These are phyloP conservation scores for Thereva nobilitata DNA, from an alignment of 2,888 invertebrate genomes.

Conservation along the genomic window DNA sequence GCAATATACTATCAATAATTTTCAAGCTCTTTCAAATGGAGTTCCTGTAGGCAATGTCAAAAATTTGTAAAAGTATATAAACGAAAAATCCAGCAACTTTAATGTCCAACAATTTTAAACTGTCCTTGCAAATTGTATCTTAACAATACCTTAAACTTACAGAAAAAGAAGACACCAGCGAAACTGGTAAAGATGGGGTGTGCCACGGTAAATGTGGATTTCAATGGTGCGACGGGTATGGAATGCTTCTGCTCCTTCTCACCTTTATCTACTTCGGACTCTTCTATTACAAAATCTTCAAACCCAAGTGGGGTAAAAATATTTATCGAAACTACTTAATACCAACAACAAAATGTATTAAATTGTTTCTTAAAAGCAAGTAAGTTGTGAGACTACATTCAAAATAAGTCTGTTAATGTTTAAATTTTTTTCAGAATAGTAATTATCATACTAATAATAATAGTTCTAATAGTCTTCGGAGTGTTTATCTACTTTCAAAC, in stretches of 20 bases:
- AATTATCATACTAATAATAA: constrained; percentile 56
- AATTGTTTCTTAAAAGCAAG: constrained; percentile 52
- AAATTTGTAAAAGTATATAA: too few relatives aligned
- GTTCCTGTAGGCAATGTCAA: too few relatives aligned
- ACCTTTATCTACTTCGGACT: constrained; percentile 65
- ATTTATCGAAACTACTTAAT: constrained; percentile 48
- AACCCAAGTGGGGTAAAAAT: constrained; percentile 61
- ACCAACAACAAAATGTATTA: constrained; percentile 48
- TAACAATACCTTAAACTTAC: constrained; percentile 2
- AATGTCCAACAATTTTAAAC: too few relatives aligned
- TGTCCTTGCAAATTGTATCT: too few relatives aligned
- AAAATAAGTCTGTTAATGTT: constrained; percentile 1
- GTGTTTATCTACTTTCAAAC: constrained; percentile 71
- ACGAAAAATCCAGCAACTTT: too few relatives aligned
- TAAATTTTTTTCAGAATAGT: constrained; percentile 58
- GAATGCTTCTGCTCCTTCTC: constrained; percentile 70
- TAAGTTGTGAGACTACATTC: constrained; percentile 48
- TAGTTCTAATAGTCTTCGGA: constrained; percentile 60
- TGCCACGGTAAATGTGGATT: constrained; percentile 48
- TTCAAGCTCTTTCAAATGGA: too few relatives aligned
- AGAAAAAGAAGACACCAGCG: constrained; percentile 19
- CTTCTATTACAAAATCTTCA: constrained; percentile 67
- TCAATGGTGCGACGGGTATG: constrained; percentile 69
- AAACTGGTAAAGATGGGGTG: constrained; percentile 12
- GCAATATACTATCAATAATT: too few relatives aligned